A percentile compares a stretch with the other conserved stretches of the same genome.
Conservation (phyloP, 2,797 vertebrate species). For the Australoheros facetus region DNA sequence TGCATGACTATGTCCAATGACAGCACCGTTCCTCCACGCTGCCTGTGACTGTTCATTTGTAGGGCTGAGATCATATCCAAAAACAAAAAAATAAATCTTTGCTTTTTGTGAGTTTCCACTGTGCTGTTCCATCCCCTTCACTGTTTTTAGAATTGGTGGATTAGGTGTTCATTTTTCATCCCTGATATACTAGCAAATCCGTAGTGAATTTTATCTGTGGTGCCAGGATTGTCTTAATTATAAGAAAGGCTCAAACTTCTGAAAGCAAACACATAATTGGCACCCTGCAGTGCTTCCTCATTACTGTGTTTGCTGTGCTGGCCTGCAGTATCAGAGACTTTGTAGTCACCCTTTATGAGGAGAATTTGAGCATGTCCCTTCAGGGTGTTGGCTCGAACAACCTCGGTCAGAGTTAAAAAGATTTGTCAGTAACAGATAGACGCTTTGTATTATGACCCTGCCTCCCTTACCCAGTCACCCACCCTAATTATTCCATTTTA, state of each 20-base stretch:
- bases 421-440: conserved; percentile 29
- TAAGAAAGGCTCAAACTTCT: conserved; percentile 38
- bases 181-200: conserved; percentile 34
- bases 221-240: conserved; percentile 44
- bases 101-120: conserved; percentile 38
- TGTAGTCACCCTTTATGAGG: conserved; percentile 16
- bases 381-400: conserved; percentile 16
- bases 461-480: conserved; percentile 2
- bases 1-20: conserved; percentile 64
- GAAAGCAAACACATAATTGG: conserved; percentile 47
- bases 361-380: conserved; percentile 27
- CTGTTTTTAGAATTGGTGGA: conserved; percentile 27
- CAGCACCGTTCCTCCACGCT: conserved; percentile 33
- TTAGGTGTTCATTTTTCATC: conserved; percentile 38
- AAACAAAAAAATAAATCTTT: conserved; percentile 21
- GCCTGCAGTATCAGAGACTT: conserved; percentile 22
- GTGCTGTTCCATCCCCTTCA: conserved; percentile 40
- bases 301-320: conserved; percentile 32
- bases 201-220: conserved; percentile 13
- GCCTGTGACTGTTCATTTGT: conserved; percentile 50
- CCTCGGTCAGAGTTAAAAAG: conserved; percentile 25
- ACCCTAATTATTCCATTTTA: conserved; percentile 15
- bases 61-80: conserved; percentile 32
- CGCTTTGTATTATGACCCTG: not conserved
- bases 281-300: conserved; percentile 44